A percentile compares a stretch with the other conserved stretches of the same genome.
These are phyloP conservation scores for Dipodomys stephensi DNA, from an alignment of 2,113 vertebrate species.

Conservation along the genomic window DNA sequence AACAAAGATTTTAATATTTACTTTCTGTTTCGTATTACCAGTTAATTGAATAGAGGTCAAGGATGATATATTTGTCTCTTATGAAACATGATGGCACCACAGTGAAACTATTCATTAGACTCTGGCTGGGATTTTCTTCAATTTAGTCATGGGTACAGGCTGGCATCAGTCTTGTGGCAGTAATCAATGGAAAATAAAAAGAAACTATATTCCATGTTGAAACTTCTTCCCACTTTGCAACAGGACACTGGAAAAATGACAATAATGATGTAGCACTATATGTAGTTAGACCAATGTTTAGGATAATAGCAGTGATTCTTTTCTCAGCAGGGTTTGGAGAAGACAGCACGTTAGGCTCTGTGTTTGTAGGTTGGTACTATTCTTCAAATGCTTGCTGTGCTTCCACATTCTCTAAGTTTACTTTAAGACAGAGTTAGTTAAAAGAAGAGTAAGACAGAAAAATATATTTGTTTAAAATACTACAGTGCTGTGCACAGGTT, in stretches of 20 bases:
- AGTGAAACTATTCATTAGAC: neutral
- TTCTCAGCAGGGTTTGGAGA: neutral
- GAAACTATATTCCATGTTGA: neutral
- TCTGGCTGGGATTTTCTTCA: neutral
- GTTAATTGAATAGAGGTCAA: neutral
- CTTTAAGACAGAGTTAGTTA: slow-evolving; percentile 42
- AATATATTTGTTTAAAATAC: slow-evolving; percentile 59
- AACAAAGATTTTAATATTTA: slow-evolving; percentile 46
- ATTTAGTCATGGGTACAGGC: neutral
- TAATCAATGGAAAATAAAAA: slow-evolving; percentile 60
- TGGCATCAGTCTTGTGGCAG: neutral
- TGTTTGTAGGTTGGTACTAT: neutral
- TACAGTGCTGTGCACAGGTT: too few relatives aligned
- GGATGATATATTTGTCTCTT: slow-evolving; percentile 13
- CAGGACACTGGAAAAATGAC: neutral
- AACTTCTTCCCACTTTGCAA: slow-evolving; percentile 56
- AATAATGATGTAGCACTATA: neutral
- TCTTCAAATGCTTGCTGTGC: slow-evolving; percentile 26
- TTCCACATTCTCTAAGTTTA: neutral
- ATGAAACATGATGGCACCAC: slow-evolving; percentile 18
- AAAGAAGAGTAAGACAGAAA: neutral
- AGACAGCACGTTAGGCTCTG: neutral
- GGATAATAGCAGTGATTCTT: neutral
- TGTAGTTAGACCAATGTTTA: neutral
- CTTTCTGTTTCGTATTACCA: neutral